Evolutionary conservation across 2,888 invertebrate genomes (phyloP), one percentile per base, ranked within the genome.

Genomic region (Lordiphosa andalusiaca): DNA sequence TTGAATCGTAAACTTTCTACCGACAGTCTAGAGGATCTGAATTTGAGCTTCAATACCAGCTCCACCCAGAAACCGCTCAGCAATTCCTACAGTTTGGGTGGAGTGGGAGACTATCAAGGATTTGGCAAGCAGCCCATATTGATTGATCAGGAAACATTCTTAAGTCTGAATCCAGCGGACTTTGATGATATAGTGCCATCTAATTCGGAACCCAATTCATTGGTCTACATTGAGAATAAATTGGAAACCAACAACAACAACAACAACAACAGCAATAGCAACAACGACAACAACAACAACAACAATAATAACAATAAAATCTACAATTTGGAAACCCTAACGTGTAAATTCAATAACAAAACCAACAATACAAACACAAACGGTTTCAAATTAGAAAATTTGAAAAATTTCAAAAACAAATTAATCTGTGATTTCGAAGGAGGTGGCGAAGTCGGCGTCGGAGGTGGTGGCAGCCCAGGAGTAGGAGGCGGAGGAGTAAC

Each of bases 321-420:
- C 5, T 82, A 86, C 12, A 88, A 88, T 70, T 74, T 88, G 65
- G 88, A 88, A 69, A 84, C 84, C 7, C 61, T 88, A 53, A 88
- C 89, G 30, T 88, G 86, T 53, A 88, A 88, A 80, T 82, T 87
- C 37, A 87, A 87, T 51, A 88, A 87, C 42, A 89, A 88, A 56
- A 87, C 86, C 39, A 88, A 87, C 56, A 89, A 89, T 53, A 89
- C 87, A 7, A 88, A 88, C 48, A 88, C 88, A 21, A 88, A 88
- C 84, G 86, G 88, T 67, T 88, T 88, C 67, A 88, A 89, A 64
- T 83, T 89, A 76, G 89, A 90, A 51, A 88, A 90, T 69, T 60
- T 90, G 23, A 89, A 89, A 69, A 89, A 90, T 74, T 89, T 88
- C 39, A 90, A 90, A 71, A 89, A 89, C 67, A 89, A 89, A 86